These are phyloP conservation scores for Petrocephalus sullivani DNA, from an alignment of 2,797 vertebrate species.

Conservation along the genomic window DNA sequence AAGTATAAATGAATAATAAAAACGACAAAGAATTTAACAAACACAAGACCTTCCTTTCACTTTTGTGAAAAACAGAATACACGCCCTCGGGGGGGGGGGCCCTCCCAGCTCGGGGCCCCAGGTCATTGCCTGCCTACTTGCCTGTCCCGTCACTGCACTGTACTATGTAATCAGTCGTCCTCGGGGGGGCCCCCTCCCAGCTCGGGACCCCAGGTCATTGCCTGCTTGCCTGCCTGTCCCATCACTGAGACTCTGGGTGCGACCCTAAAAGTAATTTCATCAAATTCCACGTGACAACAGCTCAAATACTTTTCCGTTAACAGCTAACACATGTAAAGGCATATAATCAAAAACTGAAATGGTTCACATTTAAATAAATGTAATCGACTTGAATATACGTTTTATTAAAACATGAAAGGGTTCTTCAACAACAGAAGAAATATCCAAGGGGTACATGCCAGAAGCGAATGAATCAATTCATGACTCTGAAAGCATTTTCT, in stretches of 20 bases:
- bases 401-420: not conserved
- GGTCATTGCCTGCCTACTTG: no score
- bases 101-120: no score
- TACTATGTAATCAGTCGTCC: no score
- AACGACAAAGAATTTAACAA: no score
- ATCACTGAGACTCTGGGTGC: not conserved
- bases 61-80: no score
- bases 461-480: not conserved
- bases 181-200: no score
- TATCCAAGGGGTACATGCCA: not conserved
- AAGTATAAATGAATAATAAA: no score
- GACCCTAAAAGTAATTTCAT: not conserved
- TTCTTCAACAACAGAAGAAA: not conserved
- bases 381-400: not conserved
- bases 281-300: not conserved
- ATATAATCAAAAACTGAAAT: not conserved
- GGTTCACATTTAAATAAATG: not conserved
- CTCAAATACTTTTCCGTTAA: not conserved
- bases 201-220: no score
- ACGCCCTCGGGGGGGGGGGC: no score
- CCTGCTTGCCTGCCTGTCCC: no score
- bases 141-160: no score
- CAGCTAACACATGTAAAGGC: not conserved
- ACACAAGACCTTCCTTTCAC: no score
- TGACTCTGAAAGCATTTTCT: not conserved